Evolutionary conservation across 2,113 vertebrate species (phyloP).

Genomic region (Phalacrocorax carbo): DNA sequence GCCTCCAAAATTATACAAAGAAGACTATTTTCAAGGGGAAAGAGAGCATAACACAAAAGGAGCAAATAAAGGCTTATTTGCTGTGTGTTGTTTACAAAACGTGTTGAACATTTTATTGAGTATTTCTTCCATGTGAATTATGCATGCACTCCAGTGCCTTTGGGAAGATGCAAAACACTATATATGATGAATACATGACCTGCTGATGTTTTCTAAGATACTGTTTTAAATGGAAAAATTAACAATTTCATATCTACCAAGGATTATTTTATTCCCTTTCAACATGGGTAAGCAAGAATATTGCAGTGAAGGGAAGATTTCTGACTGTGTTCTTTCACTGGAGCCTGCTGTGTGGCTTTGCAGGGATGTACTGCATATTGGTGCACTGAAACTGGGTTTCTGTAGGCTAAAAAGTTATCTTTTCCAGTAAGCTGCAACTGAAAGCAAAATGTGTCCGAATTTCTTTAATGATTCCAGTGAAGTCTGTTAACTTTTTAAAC

Average conservation of each 20-base stretch:
- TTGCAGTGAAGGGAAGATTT: neutral
- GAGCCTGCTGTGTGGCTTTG: neutral
- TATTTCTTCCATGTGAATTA: slow-evolving; percentile 36
- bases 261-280: neutral
- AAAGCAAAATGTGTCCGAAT: neutral
- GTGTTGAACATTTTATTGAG: neutral
- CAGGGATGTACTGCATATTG: neutral
- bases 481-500: neutral
- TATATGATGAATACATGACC: neutral
- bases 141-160: neutral
- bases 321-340: neutral
- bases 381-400: neutral
- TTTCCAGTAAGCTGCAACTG: neutral
- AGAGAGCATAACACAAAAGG: neutral
- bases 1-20: neutral
- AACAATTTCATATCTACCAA: neutral
- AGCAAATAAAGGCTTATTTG: slow-evolving; percentile 16
- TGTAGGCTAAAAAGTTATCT: neutral
- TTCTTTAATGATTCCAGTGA: neutral
- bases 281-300: neutral
- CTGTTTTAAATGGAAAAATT: neutral
- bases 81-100: neutral
- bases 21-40: slow-evolving; percentile 5
- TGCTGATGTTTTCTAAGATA: slow-evolving; percentile 10
- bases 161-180: neutral